Evolutionary conservation across 2,888 invertebrate species (phyloP).

Genomic region (Alloscopus bannaensis): DNA sequence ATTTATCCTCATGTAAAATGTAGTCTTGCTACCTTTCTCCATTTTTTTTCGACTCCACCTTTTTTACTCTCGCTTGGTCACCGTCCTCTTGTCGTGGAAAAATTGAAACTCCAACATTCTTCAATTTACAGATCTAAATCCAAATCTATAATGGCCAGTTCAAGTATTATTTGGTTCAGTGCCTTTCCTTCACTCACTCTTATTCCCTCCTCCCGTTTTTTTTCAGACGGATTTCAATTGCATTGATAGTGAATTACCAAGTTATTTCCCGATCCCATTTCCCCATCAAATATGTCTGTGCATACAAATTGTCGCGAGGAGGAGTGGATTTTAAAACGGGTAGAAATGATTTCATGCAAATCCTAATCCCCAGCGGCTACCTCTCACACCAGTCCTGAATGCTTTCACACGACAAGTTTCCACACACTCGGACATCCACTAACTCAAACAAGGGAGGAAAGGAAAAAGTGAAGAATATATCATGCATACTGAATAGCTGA

Average conservation of each 20-base stretch:
- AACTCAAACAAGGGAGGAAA: constrained; percentile 6
- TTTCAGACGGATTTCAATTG: constrained; percentile 50
- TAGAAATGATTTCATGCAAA: constrained; percentile 67
- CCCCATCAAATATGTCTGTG: constrained; percentile 66
- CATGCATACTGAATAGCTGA: not conserved
- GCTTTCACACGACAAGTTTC: too few species aligned
- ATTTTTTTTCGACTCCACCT: constrained; percentile 1
- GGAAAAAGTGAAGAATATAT: constrained; percentile 12
- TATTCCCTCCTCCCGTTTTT: not conserved
- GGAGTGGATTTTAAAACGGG: constrained; percentile 60
- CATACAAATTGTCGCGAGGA: constrained; percentile 62
- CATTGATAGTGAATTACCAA: constrained; percentile 61
- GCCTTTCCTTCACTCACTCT: constrained; percentile 26
- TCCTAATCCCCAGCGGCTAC: constrained; percentile 65
- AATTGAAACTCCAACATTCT: constrained; percentile 68
- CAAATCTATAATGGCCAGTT: constrained; percentile 69
- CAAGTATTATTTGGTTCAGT: constrained; percentile 35
- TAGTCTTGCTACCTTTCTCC: constrained; percentile 17
- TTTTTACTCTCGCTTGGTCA: too few species aligned
- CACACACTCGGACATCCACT: too few species aligned
- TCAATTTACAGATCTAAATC: constrained; percentile 71
- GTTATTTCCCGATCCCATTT: constrained; percentile 65
- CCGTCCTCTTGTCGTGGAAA: constrained; percentile 52
- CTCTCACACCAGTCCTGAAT: constrained; percentile 49
- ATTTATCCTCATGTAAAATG: constrained; percentile 39